Evolutionary conservation across 2,797 vertebrate genomes (phyloP).

Genomic region (Notamacropus eugenii): DNA sequence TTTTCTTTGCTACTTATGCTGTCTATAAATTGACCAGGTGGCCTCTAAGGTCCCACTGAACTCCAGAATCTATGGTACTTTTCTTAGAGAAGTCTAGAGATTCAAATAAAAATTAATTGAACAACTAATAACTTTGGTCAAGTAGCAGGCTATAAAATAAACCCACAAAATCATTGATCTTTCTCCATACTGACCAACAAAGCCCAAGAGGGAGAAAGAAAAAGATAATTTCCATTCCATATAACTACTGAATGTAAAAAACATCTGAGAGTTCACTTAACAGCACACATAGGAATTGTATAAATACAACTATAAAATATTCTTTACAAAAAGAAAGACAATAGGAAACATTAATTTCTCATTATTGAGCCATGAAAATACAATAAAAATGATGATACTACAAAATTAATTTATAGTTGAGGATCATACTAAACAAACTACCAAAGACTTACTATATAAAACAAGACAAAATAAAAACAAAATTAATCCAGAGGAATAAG

Average conservation of each 20-base stretch:
- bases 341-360: background rate
- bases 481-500: background rate
- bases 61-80: background rate
- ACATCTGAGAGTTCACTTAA: background rate
- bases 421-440: background rate
- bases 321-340: background rate
- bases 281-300: background rate
- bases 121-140: background rate
- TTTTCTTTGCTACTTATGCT: too few relatives aligned
- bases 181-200: background rate
- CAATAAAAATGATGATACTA: background rate
- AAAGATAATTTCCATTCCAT: background rate
- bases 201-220: background rate
- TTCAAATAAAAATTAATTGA: background rate
- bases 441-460: background rate
- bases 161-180: background rate
- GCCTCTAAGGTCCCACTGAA: background rate
- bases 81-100: background rate
- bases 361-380: background rate
- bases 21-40: background rate
- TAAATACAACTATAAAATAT: background rate
- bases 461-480: background rate
- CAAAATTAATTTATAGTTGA: background rate
- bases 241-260: background rate
- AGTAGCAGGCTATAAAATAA: background rate